phyloP scores from a whole-genome alignment of 2,797 vertebrate species.

The Aeoliscus strigatus region DNA sequence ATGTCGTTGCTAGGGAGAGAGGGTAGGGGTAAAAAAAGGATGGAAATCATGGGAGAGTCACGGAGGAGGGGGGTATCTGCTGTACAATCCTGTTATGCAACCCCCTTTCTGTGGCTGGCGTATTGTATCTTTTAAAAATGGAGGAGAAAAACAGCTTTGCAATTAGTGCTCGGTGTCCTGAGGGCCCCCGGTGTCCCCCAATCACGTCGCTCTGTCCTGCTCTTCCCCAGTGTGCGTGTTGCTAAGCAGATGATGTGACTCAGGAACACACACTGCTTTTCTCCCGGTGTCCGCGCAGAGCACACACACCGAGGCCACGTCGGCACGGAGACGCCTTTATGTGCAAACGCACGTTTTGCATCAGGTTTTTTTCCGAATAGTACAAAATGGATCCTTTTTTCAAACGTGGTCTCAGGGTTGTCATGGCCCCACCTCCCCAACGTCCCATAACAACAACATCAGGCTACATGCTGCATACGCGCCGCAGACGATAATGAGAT shows the following conservation, averaged over 20 bases:
- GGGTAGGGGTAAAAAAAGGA: conserved; percentile 38
- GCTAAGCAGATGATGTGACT: conserved; percentile 76
- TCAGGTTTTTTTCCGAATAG: too few species aligned
- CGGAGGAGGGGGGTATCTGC: conserved; percentile 48
- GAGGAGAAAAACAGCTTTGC: conserved; percentile 61
- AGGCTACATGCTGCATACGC: too few species aligned
- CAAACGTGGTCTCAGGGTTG: too few species aligned
- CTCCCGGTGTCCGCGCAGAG: conserved; percentile 37
- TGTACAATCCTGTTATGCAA: conserved; percentile 73
- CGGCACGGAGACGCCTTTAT: conserved; percentile 44
- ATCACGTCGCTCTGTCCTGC: conserved; percentile 60
- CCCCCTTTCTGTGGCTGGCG: conserved; percentile 52
- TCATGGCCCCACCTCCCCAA: too few species aligned
- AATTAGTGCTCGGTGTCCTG: conserved; percentile 67
- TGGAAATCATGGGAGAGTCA: conserved; percentile 46
- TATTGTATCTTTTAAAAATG: conserved; percentile 66
- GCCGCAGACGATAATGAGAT: too few species aligned
- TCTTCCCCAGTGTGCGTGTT: conserved; percentile 59
- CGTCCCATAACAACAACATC: too few species aligned
- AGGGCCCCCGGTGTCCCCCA: conserved; percentile 68
- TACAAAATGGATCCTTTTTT: too few species aligned
- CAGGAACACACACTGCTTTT: conserved; percentile 54
- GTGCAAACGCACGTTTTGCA: too few species aligned
- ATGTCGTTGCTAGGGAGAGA: conserved; percentile 48
- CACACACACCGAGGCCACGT: conserved; percentile 45